A percentile compares a stretch with the other conserved stretches of the same genome.
Evolutionary conservation across 2,888 invertebrate genomes (phyloP).

Genomic region (Protophormia terraenovae): DNA sequence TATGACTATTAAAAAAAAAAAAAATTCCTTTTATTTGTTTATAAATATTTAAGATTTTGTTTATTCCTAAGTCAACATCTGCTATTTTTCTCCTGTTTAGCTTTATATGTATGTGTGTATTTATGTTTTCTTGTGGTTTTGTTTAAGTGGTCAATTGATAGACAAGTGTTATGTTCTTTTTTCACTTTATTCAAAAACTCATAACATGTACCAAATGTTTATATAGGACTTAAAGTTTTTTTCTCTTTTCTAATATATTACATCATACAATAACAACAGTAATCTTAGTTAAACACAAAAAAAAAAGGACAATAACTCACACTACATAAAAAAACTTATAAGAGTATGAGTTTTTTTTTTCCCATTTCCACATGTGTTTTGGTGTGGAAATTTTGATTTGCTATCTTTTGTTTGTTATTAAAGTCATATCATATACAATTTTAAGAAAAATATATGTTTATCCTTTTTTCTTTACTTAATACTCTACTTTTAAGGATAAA

Average conservation of each 20-base stretch:
- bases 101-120: neutral
- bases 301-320: neutral
- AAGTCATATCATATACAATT: conserved; percentile 2
- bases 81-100: too few relatives aligned
- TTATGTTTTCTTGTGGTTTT: conserved; percentile 22
- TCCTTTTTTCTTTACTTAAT: conserved; percentile 8
- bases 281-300: neutral
- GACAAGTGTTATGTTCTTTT: conserved; percentile 35
- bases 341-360: too few relatives aligned
- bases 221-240: neutral
- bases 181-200: neutral
- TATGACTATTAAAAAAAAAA: too few relatives aligned
- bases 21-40: too few relatives aligned
- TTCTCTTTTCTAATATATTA: neutral
- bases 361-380: neutral
- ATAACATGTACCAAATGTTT: neutral
- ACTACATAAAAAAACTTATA: neutral
- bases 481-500: conserved; percentile 14
- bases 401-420: conserved; percentile 25
- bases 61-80: too few relatives aligned
- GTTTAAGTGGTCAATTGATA: conserved; percentile 43
- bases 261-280: neutral
- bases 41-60: too few relatives aligned
- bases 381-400: conserved; percentile 21
- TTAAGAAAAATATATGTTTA: conserved; percentile 16